Base-by-base conservation (phyloP, 1,140 invertebrate genomes). In the Drosophila arizonae region DNA sequence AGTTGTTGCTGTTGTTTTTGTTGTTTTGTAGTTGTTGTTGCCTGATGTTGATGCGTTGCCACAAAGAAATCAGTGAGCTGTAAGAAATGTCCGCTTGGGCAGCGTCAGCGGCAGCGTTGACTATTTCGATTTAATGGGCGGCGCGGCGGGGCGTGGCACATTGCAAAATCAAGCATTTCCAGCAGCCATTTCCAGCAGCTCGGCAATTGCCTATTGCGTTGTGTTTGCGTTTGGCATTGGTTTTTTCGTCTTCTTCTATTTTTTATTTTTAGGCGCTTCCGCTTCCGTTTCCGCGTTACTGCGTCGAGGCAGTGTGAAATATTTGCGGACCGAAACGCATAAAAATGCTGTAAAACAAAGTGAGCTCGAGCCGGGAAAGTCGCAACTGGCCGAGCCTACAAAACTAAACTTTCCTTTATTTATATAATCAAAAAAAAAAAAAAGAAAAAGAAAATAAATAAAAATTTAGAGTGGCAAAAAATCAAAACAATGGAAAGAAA, bases 291-390 rank as follows among this genome's bases (percentile, higher is more conserved):
- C 65, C 76, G 58, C 71, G 17, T 71, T 65, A 81, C 71, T 81
- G 75, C 9, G 13, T 54, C 55, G 43, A 51, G 46, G 60, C 70
- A 72, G 75, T 62, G 75, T 58, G 76, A 76, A 78, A 78, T 67
- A 74, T 82, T 75, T 69, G 48, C 24, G 56, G 62, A 50, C 51
- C 41, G 60, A 30, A 45, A 63, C 48, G 54, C 76, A 79, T 81
- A 72, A 81, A 81, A 82, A 71, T 61, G 79, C 71, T 81, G 80
- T 82, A 78, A 81, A 82, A 82, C 79, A 81, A 80, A 76, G 77
- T 73, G 65, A 55, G 66, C 52, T 30, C 45, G 30, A 51, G 36
- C 41, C 41, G 6, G 56, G 5, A 41, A 56, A 43, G 55, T 41
- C 17, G 55, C 36, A 43, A 57, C 5, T 56, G 54, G 52, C 30